A percentile compares a stretch with the other conserved stretches of the same genome.
Conservation (phyloP, 2,113 vertebrate genomes). For the Physeter macrocephalus region DNA sequence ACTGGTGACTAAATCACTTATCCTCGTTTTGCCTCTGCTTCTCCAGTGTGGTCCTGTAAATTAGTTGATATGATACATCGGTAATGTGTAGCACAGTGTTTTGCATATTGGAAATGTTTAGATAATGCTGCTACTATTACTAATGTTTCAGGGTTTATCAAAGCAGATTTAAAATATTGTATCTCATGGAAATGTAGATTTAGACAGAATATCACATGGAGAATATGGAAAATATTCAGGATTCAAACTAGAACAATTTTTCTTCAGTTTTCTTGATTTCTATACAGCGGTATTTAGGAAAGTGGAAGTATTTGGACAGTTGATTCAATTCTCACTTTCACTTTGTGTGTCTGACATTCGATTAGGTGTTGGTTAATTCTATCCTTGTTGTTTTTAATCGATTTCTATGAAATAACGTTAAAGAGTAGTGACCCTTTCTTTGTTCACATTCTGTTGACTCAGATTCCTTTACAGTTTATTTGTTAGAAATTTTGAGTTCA, state of each 20-base stretch:
- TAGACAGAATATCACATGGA: background rate
- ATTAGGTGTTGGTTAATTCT: background rate
- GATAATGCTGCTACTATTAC: background rate
- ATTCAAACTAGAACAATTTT: background rate
- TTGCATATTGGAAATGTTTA: background rate
- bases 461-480: background rate
- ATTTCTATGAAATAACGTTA: background rate
- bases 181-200: background rate
- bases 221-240: background rate
- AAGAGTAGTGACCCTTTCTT: accelerated
- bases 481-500: background rate
- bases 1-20: background rate
- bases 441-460: background rate
- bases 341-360: background rate
- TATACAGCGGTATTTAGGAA: background rate
- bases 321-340: slow-evolving; percentile 26
- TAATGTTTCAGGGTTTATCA: background rate
- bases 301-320: background rate
- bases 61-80: background rate
- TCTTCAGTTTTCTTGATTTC: background rate
- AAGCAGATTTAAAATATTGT: background rate
- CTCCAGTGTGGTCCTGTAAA: background rate
- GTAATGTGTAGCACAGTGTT: background rate
- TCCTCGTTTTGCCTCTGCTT: background rate
- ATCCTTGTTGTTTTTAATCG: accelerated